phyloP scores from a whole-genome alignment of 2,888 invertebrate genomes.

The Nezara viridula region DNA sequence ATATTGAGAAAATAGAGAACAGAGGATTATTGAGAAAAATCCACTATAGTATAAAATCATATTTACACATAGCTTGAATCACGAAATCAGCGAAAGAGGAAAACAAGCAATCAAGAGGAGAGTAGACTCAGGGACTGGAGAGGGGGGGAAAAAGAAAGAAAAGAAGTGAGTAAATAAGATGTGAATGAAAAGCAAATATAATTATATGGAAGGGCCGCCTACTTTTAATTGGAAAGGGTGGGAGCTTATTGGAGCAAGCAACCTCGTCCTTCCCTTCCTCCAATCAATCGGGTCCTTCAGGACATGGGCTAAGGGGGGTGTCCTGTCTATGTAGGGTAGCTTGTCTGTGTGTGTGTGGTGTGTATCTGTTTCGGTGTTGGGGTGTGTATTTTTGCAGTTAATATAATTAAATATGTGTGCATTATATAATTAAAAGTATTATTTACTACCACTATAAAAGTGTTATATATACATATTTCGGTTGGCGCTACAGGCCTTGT shows the following conservation, averaged over 20 bases:
- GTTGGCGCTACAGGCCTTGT: too few species aligned
- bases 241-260: not conserved
- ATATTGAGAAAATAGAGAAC: too few species aligned
- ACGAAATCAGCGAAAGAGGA: slow-evolving; percentile 7
- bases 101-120: slow-evolving; percentile 12
- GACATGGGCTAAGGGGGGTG: not conserved
- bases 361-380: not conserved
- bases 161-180: slow-evolving; percentile 18
- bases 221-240: not conserved
- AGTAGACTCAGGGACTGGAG: not conserved
- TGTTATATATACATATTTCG: too few species aligned
- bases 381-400: not conserved
- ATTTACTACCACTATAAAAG: not conserved
- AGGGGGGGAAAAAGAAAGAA: not conserved
- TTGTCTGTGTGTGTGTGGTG: not conserved
- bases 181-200: slow-evolving; percentile 33
- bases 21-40: too few species aligned
- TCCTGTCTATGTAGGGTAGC: not conserved
- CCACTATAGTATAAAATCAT: not conserved
- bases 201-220: not conserved
- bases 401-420: not conserved
- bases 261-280: not conserved
- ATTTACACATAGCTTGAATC: not conserved
- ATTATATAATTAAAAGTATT: not conserved
- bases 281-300: slow-evolving; percentile 1